Conservation (phyloP, 2,113 vertebrate genomes). For the Leucopsar rothschildi region DNA sequence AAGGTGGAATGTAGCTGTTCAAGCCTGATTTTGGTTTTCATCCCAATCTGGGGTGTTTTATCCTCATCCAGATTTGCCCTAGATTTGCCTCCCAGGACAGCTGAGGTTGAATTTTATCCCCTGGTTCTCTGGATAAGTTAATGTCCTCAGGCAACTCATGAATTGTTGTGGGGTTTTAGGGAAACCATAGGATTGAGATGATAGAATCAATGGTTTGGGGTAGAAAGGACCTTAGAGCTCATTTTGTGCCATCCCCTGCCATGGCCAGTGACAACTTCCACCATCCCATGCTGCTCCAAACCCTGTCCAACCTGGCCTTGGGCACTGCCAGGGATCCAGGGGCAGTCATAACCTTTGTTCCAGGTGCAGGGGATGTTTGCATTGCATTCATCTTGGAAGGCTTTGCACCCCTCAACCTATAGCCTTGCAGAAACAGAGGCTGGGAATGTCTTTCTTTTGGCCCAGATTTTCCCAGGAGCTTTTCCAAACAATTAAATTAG, state of each 20-base stretch:
- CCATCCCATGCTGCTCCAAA: neutral
- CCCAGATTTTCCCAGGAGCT: neutral
- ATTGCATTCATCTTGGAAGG: neutral
- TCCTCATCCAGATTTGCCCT: neutral
- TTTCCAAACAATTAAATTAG: neutral
- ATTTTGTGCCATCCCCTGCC: neutral
- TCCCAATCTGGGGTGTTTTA: neutral
- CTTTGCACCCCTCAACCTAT: neutral
- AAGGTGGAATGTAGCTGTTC: neutral
- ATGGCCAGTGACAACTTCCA: rapidly evolving
- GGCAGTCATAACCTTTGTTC: neutral
- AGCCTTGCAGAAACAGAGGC: neutral
- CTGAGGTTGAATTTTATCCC: neutral
- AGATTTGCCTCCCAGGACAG: neutral
- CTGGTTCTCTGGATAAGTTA: neutral
- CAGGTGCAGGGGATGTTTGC: neutral
- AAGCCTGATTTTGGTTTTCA: neutral
- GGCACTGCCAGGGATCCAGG: neutral
- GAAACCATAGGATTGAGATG: neutral
- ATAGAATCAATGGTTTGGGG: neutral
- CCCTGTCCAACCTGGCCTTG: neutral
- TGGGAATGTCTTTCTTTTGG: neutral
- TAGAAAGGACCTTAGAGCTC: neutral
- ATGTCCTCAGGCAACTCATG: neutral
- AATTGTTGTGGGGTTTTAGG: neutral